Base-by-base conservation (phyloP, 2,797 vertebrate species). In the Clamator glandarius region DNA sequence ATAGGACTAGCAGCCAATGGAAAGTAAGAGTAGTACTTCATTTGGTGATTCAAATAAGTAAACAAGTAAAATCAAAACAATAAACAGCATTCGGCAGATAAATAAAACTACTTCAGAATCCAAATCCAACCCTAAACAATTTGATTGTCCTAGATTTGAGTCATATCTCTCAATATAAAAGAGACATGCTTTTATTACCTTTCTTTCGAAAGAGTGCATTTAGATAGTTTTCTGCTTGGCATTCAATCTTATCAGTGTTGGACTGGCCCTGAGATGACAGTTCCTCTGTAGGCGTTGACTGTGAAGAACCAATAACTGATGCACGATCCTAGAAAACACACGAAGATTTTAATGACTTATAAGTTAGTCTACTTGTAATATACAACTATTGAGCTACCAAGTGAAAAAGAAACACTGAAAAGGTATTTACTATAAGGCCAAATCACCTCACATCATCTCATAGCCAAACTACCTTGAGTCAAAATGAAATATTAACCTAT, bases 141-240 rank as follows among this genome's bases (percentile, higher is more conserved):
- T 55, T 8, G 23, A 95, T 91, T 42, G 33, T 57, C 85, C 42
- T 63, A 81, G 17, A 55, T 55, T 55, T 92, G 48, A 39, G 59
- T 4, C 15, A 17, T 14, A 87, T 84, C 78, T 91, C 33, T 63
- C 69, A 81, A 90, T 29, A 46, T 52, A n/a, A n/a, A n/a, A 91
- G 91, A 90, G 58, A 87, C 62, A 87, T 54, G 70, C 15, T 75
- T 96, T 61, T 82, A 94, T 97, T 98, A 99, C 99, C 99, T 99
- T 99, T 99, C 98, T 99, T 99, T 97, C 98, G 98, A 98, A 99
- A 99, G 98, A 99, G 98, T 98, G 99, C 99, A 98, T 99, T 98
- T 97, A 99, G 98, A 97, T 99, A 99, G 97, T 97, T 98, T 98
- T 99, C 98, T 97, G 99, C 99, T 98, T 99, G 98, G 98, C 98